Evolutionary conservation across 2,888 invertebrate species (phyloP).

Genomic region (Caenorhabditis drosophilae): DNA sequence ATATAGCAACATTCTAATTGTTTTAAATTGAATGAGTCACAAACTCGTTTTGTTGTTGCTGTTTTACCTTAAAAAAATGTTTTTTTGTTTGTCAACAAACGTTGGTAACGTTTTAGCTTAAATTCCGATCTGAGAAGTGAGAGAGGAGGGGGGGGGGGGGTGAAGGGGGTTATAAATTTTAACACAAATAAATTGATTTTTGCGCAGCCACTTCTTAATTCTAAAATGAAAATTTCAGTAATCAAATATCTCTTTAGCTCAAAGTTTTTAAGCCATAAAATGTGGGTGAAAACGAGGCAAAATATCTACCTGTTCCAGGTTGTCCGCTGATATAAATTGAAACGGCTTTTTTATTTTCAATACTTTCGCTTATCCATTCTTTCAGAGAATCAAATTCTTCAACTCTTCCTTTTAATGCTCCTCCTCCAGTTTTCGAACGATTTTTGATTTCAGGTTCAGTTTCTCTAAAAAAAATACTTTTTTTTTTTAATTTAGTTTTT

Average conservation of each 20-base stretch:
- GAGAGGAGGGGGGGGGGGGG: too few species aligned
- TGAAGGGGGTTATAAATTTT: too few species aligned
- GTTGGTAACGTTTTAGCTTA: too few species aligned
- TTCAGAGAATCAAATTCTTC: constrained; percentile 78
- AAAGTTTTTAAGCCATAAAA: constrained; percentile 2
- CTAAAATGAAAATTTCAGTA: too few species aligned
- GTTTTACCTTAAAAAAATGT: constrained; percentile 55
- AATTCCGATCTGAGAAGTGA: too few species aligned
- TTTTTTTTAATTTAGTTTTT: constrained; percentile 3
- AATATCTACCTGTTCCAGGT: constrained; percentile 94
- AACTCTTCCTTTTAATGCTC: constrained; percentile 77
- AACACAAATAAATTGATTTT: too few species aligned
- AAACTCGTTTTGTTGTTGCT: constrained; percentile 52
- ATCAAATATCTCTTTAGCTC: too few species aligned
- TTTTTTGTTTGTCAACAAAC: too few species aligned
- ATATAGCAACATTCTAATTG: constrained; percentile 24
- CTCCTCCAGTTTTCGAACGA: too few species aligned
- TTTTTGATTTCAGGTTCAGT: not conserved
- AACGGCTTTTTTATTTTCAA: constrained; percentile 77
- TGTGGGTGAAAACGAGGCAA: constrained; percentile 76
- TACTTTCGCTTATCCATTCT: constrained; percentile 77
- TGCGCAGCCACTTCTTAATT: too few species aligned
- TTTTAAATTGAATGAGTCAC: constrained; percentile 31
- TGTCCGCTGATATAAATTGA: constrained; percentile 93
- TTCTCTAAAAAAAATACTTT: not conserved